Evolutionary conservation across 2,888 invertebrate genomes (phyloP).

Genomic region (Troides oblongomaculatus): DNA sequence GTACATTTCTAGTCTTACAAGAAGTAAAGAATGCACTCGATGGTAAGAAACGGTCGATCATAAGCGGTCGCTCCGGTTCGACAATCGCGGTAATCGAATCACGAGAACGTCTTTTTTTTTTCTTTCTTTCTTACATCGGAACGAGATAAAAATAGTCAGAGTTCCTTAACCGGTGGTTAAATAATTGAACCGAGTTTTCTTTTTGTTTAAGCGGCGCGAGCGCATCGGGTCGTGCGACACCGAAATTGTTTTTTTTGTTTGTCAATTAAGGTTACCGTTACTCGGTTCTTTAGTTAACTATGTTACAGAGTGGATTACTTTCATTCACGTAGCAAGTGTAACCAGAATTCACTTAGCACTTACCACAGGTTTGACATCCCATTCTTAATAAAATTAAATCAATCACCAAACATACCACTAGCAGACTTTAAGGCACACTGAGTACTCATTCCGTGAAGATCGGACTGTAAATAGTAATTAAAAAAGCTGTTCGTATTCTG

Average conservation of each 20-base stretch:
- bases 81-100: constrained; percentile 59
- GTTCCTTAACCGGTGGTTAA: constrained; percentile 53
- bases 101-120: constrained; percentile 44
- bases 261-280: constrained; percentile 42
- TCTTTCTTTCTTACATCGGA: constrained; percentile 33
- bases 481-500: too few relatives aligned
- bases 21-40: constrained; percentile 38
- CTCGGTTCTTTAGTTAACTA: constrained; percentile 30
- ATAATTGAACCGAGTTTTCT: constrained; percentile 40
- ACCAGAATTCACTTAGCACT: background rate
- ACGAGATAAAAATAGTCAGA: constrained; percentile 52
- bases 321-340: constrained; percentile 38
- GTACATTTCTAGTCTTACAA: background rate
- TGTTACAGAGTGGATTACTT: constrained; percentile 34
- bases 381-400: too few relatives aligned
- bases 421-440: too few relatives aligned
- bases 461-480: too few relatives aligned
- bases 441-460: too few relatives aligned
- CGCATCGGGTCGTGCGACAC: constrained; percentile 31
- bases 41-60: constrained; percentile 20
- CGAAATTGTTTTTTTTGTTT: constrained; percentile 43
- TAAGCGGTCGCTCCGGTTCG: constrained; percentile 35
- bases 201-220: constrained; percentile 38
- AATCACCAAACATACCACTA: too few relatives aligned
- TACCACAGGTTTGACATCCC: too few relatives aligned